Base-by-base conservation (phyloP, 2,797 vertebrate genomes). In the Thripadectes ignobilis region DNA sequence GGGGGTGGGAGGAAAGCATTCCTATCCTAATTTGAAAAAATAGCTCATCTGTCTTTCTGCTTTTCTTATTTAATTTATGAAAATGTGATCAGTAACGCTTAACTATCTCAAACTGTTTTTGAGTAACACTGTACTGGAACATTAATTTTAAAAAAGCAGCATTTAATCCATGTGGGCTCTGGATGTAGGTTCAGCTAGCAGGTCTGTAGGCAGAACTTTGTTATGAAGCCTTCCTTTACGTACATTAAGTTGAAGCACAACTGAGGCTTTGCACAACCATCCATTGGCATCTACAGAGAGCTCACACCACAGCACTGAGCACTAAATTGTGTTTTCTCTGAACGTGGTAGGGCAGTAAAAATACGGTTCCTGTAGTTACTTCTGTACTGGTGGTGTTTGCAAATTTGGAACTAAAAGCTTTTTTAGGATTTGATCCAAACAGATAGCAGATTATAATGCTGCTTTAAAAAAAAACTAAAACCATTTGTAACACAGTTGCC, bases 361-460 rank as follows among this genome's bases (percentile, higher is more conserved):
- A 29, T 77, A 26, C 43, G 75, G 76, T 82, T 69, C 29, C 52
- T 4, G 4, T 36, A 67, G 39, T 39, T 87, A 41, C 65, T 86
- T 80, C 82, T 87, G 76, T 78, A 0, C 30, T 94, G 84, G 38
- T 91, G 36, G 14, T 4, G 2, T 77, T 84, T 49, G 48, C 45
- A 81, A 79, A 85, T 92, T 92, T 85, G 62, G 74, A 93, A 55
- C 22, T 34, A 88, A 88, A 97, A 84, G 26, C 41, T 89, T 68
- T 75, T 86, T 91, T 86, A 93, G 82, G 92, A 94, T 74, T 92
- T 75, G 61, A 57, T 93, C 73, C 93, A 91, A 92, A 83, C 49
- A 93, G 86, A 95, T 95, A 92, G 77, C 78, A 76, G 86, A 87
- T 67, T 91, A 89, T 78, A 95, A 76, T 38, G 29, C 34, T 78